Evolutionary conservation across 2,797 vertebrate species (phyloP).

Genomic region (Squalus acanthias): DNA sequence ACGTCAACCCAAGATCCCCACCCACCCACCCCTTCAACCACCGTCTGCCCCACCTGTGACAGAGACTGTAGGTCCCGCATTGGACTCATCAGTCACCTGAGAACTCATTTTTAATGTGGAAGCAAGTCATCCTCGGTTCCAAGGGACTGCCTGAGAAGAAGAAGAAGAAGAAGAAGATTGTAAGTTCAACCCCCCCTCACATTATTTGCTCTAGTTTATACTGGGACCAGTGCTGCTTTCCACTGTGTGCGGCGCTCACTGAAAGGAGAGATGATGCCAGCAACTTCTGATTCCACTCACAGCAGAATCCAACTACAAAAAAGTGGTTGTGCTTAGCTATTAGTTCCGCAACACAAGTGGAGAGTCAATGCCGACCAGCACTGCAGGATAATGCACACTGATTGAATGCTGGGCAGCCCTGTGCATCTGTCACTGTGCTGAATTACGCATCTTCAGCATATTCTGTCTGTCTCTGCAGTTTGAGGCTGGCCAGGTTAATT

Average conservation of each 20-base stretch:
- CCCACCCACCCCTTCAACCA: too few species aligned
- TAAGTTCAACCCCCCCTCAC: background rate
- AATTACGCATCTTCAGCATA: background rate
- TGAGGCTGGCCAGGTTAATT: slow-evolving; percentile 1
- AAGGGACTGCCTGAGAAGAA: too few species aligned
- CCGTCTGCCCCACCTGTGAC: too few species aligned
- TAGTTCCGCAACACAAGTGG: background rate
- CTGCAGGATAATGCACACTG: background rate
- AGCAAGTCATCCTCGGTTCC: too few species aligned
- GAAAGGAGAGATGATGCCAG: background rate
- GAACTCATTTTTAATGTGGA: too few species aligned
- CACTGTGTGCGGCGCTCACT: background rate
- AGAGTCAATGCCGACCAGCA: background rate
- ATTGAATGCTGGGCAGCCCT: background rate
- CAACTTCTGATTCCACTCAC: background rate
- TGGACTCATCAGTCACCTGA: too few species aligned
- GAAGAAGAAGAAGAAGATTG: background rate
- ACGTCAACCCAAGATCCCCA: too few species aligned
- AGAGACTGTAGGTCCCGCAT: too few species aligned
- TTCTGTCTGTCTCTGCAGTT: background rate
- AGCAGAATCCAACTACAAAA: background rate
- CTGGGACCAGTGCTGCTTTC: background rate
- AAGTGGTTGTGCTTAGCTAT: background rate
- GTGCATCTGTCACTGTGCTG: background rate
- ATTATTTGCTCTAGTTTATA: background rate